Base-by-base conservation (phyloP, 2,113 vertebrate species). In the Xiphophorus maculatus region DNA sequence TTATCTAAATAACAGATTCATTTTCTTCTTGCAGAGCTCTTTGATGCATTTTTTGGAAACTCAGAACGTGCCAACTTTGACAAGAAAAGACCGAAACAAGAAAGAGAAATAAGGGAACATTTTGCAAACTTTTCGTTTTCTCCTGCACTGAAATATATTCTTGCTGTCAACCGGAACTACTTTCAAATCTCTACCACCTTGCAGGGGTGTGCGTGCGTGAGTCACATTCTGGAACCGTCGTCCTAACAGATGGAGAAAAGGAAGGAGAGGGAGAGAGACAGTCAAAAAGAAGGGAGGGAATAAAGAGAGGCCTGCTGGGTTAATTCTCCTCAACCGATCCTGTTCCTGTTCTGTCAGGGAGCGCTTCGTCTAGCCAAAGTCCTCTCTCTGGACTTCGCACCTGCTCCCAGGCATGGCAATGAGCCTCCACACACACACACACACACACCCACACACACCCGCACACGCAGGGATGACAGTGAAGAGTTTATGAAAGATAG, bases 241-340 rank as follows among this genome's bases (percentile, higher is more conserved):
- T 80, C 77, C 75, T 69, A 86, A 75, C 88, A 91, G 85, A 87
- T 83, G 87, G 90, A 87, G 40, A 63, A 75, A 63, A 66, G 28
- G 48, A 83, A 78, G 82, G 42, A 83, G 71, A 78, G 14, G 72
- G 68, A 88, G 27, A 75, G 48, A 76, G 69, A 51, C 37, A 60
- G 68, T 66, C 30, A 58, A 37, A 66, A 54, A 48, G 6, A 70
- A 76, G 66, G 67, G 66, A 77, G 28, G 48, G 69, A 42, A 66
- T 25, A 22, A 67, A 84, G 58, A 69, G 62, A 79, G 85, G 78
- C 81, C 81, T 86, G 73, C 89, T 89, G 90, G 88, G 91, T 92
- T 94, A 92, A 94, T 93, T 94, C 91, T 87, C 83, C 84, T 92
- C 93, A 92, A 92, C 91, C 79, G 84, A 84, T 91, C 85, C 91